phyloP scores from a whole-genome alignment of 2,797 vertebrate species.

The Clamator glandarius region DNA sequence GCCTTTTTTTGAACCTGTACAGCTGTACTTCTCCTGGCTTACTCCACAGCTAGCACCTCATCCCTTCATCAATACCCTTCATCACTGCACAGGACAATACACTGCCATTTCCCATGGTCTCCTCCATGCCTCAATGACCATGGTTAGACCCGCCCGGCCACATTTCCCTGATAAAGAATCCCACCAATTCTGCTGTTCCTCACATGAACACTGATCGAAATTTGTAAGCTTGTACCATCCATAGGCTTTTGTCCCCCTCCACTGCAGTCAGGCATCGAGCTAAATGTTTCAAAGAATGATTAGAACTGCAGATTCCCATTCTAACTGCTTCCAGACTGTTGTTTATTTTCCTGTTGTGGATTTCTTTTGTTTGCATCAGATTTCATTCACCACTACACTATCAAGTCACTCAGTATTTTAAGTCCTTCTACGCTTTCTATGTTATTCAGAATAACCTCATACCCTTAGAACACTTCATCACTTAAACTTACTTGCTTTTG shows the following conservation, averaged over 20 bases:
- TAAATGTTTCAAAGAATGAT: background rate
- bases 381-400: background rate
- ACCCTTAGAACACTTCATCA: background rate
- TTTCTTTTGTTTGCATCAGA: background rate
- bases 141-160: background rate
- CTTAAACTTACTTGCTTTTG: background rate
- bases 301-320: background rate
- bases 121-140: background rate
- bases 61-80: background rate
- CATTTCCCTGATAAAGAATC: background rate
- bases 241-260: background rate
- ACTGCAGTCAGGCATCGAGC: background rate
- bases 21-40: background rate
- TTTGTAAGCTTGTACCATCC: background rate
- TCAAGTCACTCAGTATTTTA: background rate
- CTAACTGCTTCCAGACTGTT: background rate
- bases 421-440: background rate
- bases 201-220: background rate
- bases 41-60: background rate
- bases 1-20: background rate
- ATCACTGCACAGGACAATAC: background rate
- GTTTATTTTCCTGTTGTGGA: background rate
- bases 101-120: background rate
- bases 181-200: background rate
- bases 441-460: background rate